Evolutionary conservation across 2,797 vertebrate species (phyloP).

Genomic region (Octomys mimax): DNA sequence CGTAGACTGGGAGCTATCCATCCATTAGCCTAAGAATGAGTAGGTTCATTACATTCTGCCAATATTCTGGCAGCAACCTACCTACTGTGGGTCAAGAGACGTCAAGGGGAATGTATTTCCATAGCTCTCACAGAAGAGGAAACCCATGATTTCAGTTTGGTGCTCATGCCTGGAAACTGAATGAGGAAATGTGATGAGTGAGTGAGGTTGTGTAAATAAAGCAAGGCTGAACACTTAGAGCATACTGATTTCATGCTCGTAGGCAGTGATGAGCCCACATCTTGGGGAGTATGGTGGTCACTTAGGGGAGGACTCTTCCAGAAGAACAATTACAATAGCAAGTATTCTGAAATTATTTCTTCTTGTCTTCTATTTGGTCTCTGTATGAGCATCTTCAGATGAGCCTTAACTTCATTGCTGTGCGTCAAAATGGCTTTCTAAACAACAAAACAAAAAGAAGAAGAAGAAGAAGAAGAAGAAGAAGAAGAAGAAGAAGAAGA

Average conservation of each 20-base stretch:
- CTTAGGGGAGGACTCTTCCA: background rate
- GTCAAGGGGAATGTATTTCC: background rate
- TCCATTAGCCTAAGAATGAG: background rate
- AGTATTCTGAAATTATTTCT: background rate
- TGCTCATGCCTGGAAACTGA: background rate
- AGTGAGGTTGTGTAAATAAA: background rate
- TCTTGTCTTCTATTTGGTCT: background rate
- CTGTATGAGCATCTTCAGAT: background rate
- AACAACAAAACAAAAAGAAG: constrained; percentile 10
- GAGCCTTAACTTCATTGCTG: background rate
- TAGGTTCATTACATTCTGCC: background rate
- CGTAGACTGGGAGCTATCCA: background rate
- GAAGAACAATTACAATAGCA: background rate
- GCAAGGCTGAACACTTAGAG: constrained; percentile 14
- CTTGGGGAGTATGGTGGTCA: background rate
- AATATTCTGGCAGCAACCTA: background rate
- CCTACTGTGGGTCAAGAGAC: background rate
- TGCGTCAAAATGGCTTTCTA: background rate
- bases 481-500: too few species aligned
- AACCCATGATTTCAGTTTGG: background rate
- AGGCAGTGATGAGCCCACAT: background rate
- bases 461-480: too few species aligned
- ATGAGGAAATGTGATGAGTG: background rate
- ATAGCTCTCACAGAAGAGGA: background rate
- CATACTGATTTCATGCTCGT: background rate